A percentile compares a stretch with the other conserved stretches of the same genome.
These are phyloP conservation scores for Bhutanitis thaidina DNA, from an alignment of 2,888 invertebrate species.

Conservation along the genomic window DNA sequence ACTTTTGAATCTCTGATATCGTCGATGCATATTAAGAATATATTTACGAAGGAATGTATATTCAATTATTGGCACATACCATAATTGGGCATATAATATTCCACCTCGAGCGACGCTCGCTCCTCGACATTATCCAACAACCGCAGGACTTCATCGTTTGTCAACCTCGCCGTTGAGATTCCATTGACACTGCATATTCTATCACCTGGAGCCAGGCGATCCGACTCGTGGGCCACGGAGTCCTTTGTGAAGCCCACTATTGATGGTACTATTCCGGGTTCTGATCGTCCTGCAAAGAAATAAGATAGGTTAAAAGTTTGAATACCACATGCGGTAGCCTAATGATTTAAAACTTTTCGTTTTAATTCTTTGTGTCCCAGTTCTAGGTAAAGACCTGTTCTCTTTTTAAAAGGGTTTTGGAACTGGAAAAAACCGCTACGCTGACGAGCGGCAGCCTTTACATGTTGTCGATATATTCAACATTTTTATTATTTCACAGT, in stretches of 20 bases:
- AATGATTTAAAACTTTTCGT: no score
- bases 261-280: slow-evolving; percentile 83
- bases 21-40: no score
- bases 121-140: slow-evolving; percentile 87
- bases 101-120: slow-evolving; percentile 88
- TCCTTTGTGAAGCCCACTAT: slow-evolving; percentile 85
- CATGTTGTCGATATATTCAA: no score
- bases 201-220: slow-evolving; percentile 89
- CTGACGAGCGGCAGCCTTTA: no score
- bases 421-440: no score
- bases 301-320: not conserved
- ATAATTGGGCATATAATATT: slow-evolving; percentile 90
- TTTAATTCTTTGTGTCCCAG: no score
- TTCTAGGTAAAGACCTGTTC: no score
- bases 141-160: slow-evolving; percentile 88
- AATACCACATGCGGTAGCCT: no score
- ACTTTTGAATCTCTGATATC: no score
- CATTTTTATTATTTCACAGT: no score
- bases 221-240: slow-evolving; percentile 86
- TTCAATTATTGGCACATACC: slow-evolving; percentile 83
- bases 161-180: slow-evolving; percentile 86
- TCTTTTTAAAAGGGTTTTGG: no score
- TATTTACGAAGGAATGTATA: no score
- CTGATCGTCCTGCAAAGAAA: slow-evolving; percentile 80
- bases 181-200: slow-evolving; percentile 90